Base-by-base conservation (phyloP, 2,888 invertebrate genomes). In the Coleophora deauratella region DNA sequence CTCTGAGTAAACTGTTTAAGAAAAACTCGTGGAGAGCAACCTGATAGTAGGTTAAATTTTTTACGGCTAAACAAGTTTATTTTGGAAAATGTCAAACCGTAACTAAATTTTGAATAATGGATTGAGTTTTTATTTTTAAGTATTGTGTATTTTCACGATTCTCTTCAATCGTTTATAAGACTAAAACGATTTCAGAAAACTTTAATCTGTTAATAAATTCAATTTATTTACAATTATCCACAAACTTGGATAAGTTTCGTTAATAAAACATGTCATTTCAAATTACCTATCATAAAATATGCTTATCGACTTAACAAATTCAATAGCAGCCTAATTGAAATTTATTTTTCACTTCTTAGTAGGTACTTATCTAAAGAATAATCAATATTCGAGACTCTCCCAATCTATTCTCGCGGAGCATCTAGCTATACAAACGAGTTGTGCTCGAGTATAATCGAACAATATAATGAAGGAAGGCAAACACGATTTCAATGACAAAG, bases 401-500 rank as follows among this genome's bases (percentile, higher is more conserved):
- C 59, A 66, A 66, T 71, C 80, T 73, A 77, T 81, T 78, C 77
- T 72, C 72, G 70, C 76, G 69, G 73, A 73, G 59, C 65, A 59
- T 70, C 71, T 68, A 21, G 21, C 21, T 6, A 21, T 6, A 81
- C 76, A 81, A 82, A 84, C 85, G 72, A 72, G 84, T 82, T 84
- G 69, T 67, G 68, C 65, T 63, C 57, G 62, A 72, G 76, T 73
- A 82, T 80, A 82, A 80, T 79, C 82, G 79, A 79, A 85, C 80
- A 85, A 84, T 82, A 81, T 84, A 80, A 81, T 81, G 80, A 79
- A 82, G 80, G 82, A 81, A 84, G 80, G 80, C 81, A 85, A 85
- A 85, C 81, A 84, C 72, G 72, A 85, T 85, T 85, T 84, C 77
- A 84, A 85, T 85, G 82, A 85, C 85, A 85, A 84, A 84, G 71